Evolutionary conservation across 1,140 invertebrate genomes (phyloP).

Genomic region (Coelopa frigida): DNA sequence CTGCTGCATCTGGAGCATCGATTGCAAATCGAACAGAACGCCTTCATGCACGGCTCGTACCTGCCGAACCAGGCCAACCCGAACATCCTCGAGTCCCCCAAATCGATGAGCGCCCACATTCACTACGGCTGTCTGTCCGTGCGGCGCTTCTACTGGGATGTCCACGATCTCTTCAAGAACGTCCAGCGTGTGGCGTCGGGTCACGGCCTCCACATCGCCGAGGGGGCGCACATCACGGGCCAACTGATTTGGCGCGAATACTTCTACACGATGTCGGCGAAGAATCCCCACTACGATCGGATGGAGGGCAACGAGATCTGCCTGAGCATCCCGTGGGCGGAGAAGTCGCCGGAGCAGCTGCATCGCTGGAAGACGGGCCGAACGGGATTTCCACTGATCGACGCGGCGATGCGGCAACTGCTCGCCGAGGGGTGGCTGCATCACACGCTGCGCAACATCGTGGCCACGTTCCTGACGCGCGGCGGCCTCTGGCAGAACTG

Average conservation of each 20-base stretch:
- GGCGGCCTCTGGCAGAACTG: conserved; percentile 68
- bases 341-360: conserved; percentile 47
- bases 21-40: conserved; percentile 51
- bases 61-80: conserved; percentile 63
- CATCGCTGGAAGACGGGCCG: conserved; percentile 59
- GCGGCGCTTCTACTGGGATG: conserved; percentile 56
- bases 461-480: conserved; percentile 64
- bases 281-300: conserved; percentile 57
- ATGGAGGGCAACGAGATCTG: conserved; percentile 69
- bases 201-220: conserved; percentile 24
- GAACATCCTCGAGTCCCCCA: conserved; percentile 58
- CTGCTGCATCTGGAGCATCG: conserved; percentile 50
- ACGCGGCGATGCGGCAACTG: conserved; percentile 66
- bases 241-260: conserved; percentile 75
- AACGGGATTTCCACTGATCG: conserved; percentile 71
- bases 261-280: conserved; percentile 68
- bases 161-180: conserved; percentile 54
- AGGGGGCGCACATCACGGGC: conserved; percentile 48
- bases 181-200: conserved; percentile 49
- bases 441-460: conserved; percentile 62
- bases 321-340: conserved; percentile 64
- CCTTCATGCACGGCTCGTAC: conserved; percentile 53
- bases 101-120: conserved; percentile 61
- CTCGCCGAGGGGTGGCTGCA: conserved; percentile 56
- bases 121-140: conserved; percentile 60